Percentiles rank a stretch among this genome's conserved stretches.
phyloP scores from a whole-genome alignment of 2,113 vertebrate genomes.

The Salvelinus fontinalis region DNA sequence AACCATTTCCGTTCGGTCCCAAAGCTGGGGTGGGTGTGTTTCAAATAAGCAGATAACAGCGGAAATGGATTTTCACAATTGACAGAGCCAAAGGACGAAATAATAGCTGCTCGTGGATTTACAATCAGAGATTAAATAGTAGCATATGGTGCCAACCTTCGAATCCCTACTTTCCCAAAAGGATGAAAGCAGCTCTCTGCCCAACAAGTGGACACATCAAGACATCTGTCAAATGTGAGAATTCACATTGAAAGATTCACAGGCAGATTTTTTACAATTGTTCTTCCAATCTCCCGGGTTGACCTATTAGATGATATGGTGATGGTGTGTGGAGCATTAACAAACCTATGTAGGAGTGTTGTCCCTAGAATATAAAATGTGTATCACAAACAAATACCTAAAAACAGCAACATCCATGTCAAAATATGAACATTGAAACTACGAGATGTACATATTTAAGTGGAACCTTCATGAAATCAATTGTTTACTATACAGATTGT shows the following conservation, averaged over 20 bases:
- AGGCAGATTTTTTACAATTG: background rate
- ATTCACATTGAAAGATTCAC: constrained; percentile 3
- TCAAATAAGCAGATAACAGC: constrained; percentile 19
- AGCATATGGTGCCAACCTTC: constrained; percentile 15
- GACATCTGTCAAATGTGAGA: background rate
- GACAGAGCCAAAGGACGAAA: constrained; percentile 1
- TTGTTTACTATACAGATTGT: no score
- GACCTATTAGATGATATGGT: background rate
- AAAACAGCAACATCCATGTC: no score
- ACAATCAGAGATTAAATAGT: background rate
- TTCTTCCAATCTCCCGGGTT: constrained; percentile 1
- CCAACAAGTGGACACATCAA: constrained; percentile 18
- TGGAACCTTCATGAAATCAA: no score
- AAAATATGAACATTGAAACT: no score
- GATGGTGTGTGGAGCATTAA: background rate
- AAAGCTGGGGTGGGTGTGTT: constrained; percentile 6
- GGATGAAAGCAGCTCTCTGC: constrained; percentile 14
- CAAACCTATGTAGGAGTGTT: background rate
- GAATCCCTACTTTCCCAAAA: constrained; percentile 17
- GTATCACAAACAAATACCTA: background rate
- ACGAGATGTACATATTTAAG: no score
- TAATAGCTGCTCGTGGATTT: constrained; percentile 2
- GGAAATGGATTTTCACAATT: background rate
- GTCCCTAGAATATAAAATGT: background rate
- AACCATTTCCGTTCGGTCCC: constrained; percentile 10